phyloP scores from a whole-genome alignment of 2,797 vertebrate species.

The Florisuga fusca region DNA sequence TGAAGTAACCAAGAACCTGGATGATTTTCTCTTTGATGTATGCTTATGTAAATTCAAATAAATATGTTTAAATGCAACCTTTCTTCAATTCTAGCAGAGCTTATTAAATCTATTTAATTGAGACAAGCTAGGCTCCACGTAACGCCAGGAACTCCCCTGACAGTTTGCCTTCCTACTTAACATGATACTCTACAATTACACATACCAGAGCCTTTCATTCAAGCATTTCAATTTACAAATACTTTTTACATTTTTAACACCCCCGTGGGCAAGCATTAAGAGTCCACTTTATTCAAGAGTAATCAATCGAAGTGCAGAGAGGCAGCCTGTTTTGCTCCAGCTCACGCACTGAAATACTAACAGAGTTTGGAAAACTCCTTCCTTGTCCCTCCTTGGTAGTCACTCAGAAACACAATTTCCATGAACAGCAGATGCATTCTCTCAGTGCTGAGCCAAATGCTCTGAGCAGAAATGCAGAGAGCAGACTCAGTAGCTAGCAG shows the following conservation, averaged over 20 bases:
- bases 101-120: slow-evolving; percentile 55
- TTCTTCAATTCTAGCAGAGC: slow-evolving; percentile 55
- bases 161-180: slow-evolving; percentile 58
- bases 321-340: slow-evolving; percentile 29
- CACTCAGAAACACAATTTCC: slow-evolving; percentile 1
- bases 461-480: neutral
- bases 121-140: slow-evolving; percentile 43
- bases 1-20: slow-evolving; percentile 18
- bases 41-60: slow-evolving; percentile 64
- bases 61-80: slow-evolving; percentile 48
- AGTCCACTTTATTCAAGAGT: slow-evolving; percentile 35
- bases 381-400: neutral
- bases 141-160: slow-evolving; percentile 51
- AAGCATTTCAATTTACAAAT: slow-evolving; percentile 62
- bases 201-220: slow-evolving; percentile 63
- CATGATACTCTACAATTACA: slow-evolving; percentile 47
- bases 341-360: slow-evolving; percentile 35
- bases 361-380: slow-evolving; percentile 23
- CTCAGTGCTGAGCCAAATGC: neutral
- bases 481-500: neutral
- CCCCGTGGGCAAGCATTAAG: slow-evolving; percentile 34
- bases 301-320: neutral
- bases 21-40: slow-evolving; percentile 45
- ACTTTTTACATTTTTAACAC: slow-evolving; percentile 55
- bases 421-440: neutral